Conservation (phyloP, 2,797 vertebrate species). For the Philypnodon macrostomus region DNA sequence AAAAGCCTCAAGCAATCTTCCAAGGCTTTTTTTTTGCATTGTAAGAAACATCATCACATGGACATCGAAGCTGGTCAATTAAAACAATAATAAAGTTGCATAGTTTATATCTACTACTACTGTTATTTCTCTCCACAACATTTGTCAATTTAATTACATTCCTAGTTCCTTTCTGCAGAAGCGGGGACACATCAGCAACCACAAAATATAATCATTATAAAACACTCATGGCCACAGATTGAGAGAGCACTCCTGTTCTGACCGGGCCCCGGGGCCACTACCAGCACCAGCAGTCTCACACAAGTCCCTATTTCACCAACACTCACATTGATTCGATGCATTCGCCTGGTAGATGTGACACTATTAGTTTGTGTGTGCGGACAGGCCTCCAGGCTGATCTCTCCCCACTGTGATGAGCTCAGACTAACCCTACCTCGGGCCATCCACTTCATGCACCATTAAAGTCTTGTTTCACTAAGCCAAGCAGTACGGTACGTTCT, state of each 20-base stretch:
- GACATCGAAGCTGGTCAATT: too few relatives aligned
- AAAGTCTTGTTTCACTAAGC: not conserved
- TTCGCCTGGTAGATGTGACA: constrained; percentile 58
- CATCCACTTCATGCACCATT: constrained; percentile 55
- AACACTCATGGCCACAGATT: constrained; percentile 13
- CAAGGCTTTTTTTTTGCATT: too few relatives aligned
- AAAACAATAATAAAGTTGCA: not conserved
- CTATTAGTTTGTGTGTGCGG: constrained; percentile 46
- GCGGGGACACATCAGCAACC: too few relatives aligned
- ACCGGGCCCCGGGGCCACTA: constrained; percentile 36
- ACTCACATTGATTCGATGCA: constrained; percentile 61
- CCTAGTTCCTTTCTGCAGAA: too few relatives aligned
- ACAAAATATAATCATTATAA: constrained; percentile 40
- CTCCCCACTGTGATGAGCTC: constrained; percentile 39
- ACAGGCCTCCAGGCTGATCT: constrained; percentile 52
- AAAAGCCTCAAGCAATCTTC: too few relatives aligned
- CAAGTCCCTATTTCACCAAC: constrained; percentile 57
- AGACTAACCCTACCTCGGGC: constrained; percentile 50
- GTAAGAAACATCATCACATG: too few relatives aligned
- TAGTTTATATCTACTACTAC: too few relatives aligned
- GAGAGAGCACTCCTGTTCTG: not conserved
- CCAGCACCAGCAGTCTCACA: constrained; percentile 8
- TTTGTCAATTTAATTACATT: not conserved
- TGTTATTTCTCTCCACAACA: not conserved
- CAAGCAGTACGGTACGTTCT: too few relatives aligned